Percentiles rank a stretch among this genome's conserved stretches.
These are phyloP conservation scores for Lepeophtheirus salmonis DNA, from an alignment of 1,140 invertebrate genomes.

Conservation along the genomic window DNA sequence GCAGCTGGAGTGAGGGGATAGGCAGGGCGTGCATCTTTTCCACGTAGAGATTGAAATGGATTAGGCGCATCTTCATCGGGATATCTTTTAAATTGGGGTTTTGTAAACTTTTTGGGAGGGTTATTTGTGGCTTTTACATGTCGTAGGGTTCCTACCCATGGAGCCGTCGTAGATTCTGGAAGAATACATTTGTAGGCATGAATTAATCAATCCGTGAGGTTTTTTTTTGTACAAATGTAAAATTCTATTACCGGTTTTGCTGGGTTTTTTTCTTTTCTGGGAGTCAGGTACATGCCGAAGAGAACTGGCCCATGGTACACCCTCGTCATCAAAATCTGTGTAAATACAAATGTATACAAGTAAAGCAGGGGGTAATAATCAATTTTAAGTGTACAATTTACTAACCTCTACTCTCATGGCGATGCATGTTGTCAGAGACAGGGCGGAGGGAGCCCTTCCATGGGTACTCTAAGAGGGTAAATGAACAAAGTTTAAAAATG, in stretches of 20 bases:
- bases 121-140: conserved; percentile 6
- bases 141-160: neutral
- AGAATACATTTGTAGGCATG: too few species aligned
- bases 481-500: neutral
- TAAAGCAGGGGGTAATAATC: too few species aligned
- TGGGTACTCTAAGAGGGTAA: neutral
- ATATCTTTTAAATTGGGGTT: conserved; percentile 7
- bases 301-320: conserved; percentile 4
- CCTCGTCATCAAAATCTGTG: neutral
- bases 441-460: neutral
- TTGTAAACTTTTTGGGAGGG: neutral
- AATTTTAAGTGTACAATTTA: too few species aligned
- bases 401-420: neutral
- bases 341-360: neutral
- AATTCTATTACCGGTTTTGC: neutral
- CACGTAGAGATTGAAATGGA: neutral
- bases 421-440: neutral
- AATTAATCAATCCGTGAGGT: too few species aligned
- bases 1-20: conserved; percentile 5
- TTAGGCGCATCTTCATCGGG: conserved; percentile 15
- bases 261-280: neutral
- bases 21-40: neutral
- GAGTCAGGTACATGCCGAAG: neutral
- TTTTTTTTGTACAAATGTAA: neutral
- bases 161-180: too few species aligned